Conservation (phyloP, 2,888 invertebrate species). For the Zygaena filipendulae region DNA sequence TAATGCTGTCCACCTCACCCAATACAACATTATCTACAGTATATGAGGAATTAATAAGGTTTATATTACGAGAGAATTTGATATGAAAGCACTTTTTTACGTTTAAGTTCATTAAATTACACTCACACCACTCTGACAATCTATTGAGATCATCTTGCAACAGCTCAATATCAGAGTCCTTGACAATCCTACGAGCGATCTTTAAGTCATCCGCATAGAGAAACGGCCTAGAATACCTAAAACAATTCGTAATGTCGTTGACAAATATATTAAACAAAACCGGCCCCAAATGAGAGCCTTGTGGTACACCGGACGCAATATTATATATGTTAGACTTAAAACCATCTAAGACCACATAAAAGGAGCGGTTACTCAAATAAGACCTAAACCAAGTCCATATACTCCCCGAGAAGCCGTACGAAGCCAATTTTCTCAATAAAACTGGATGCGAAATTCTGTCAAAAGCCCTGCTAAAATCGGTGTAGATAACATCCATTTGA, state of each 20-base stretch:
- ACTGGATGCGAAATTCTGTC: constrained; percentile 10
- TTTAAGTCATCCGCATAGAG: constrained; percentile 16
- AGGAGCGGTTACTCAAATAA: constrained; percentile 4
- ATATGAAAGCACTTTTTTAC: constrained; percentile 4
- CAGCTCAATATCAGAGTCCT: constrained; percentile 1
- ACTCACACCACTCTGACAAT: constrained; percentile 7
- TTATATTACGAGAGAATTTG: not conserved
- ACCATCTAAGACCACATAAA: constrained; percentile 13
- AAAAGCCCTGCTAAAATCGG: constrained; percentile 11
- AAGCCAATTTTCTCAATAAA: constrained; percentile 4
- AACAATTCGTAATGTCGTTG: constrained; percentile 9
- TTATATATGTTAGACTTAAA: constrained; percentile 2
- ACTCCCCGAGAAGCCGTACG: not conserved
- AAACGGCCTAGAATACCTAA: constrained; percentile 4
- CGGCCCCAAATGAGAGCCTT: constrained; percentile 11
- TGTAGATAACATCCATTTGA: constrained; percentile 10
- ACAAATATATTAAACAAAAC: constrained; percentile 10
- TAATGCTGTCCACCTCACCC: constrained; percentile 7
- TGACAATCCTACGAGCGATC: constrained; percentile 4
- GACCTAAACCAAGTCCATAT: constrained; percentile 1
- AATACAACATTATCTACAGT: not conserved
- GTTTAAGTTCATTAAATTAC: constrained; percentile 10
- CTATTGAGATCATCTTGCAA: constrained; percentile 9
- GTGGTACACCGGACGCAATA: constrained; percentile 10
- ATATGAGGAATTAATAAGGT: not conserved